Evolutionary conservation across 2,888 invertebrate species (phyloP), one percentile per base, ranked within the genome.

Genomic region (Caenorhabditis sp.): DNA sequence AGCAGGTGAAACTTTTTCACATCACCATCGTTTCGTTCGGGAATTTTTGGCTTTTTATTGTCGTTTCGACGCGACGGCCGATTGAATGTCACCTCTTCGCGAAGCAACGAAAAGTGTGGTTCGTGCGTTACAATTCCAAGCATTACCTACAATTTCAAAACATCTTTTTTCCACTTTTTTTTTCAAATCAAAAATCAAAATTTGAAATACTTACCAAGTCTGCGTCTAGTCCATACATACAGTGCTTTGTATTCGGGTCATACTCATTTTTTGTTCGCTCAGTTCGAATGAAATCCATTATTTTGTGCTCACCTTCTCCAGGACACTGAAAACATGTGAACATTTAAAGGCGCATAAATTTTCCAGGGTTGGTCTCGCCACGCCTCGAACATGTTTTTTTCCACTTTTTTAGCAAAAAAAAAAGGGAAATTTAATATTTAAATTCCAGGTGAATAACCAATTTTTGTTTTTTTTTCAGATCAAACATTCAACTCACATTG

Each of bases 301-400:
- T 95, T 90, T 97, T 97, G 88, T 96, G 96, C 89, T 97, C 96
- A 0, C 96, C 97, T 90, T 97, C 97, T 0, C 97, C 97, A 1
- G 97, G 96, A 1, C 94, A 90, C 90, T 89, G 78, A 14, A 87
- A 86, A 26, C 37, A 62, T 36, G 1, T 31, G 31, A n/a, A n/a
- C n/a, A n/a, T n/a, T n/a, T n/a, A n/a, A n/a, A n/a, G n/a, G n/a
- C n/a, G n/a, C n/a, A n/a, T n/a, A n/a, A n/a, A n/a, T n/a, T n/a
- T n/a, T n/a, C n/a, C n/a, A n/a, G n/a, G n/a, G n/a, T n/a, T n/a
- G n/a, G n/a, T n/a, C n/a, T n/a, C n/a, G n/a, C n/a, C n/a, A n/a
- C n/a, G n/a, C n/a, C n/a, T n/a, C n/a, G n/a, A n/a, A n/a, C n/a
- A n/a, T n/a, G n/a, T n/a, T n/a, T n/a, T n/a, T n/a, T n/a, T n/a